Evolutionary conservation across 2,888 invertebrate species (phyloP), one percentile per base, ranked within the genome.

Genomic region (Chaitophorus viminalis): DNA sequence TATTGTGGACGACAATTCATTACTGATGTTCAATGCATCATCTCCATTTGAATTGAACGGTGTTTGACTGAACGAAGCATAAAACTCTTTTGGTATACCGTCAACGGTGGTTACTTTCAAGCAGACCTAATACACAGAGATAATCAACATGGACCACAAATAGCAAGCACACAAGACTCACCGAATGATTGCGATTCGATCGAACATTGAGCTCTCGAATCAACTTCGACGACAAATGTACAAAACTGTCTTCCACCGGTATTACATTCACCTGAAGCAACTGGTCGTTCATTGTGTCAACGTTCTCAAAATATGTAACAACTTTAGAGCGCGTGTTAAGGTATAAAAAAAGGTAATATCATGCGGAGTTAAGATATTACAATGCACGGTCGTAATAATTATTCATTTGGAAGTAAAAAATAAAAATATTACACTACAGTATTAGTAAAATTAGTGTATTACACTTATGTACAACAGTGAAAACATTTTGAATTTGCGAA

Each of bases 1-100:
- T 9, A 95, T 91, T 89, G 92, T 91, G 89, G 93, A 92, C 39
- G 94, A 94, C 91, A 94, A 94, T 74, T 93, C 91, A 0, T 94
- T 93, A 90, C 93, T 94, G 70, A 94, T 92, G 21, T 94, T 93
- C 89, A 95, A 91, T 60, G 91, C 91, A 39, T 93, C 92, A 75
- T 93, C 93, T 33, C 93, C 92, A 25, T 89, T 78, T 0, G 74
- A 74, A 70, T 88, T 86, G 29, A 33, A 75, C 2, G 90, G 88
- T 18, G 89, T 89, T 70, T 89, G 83, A 82, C 89, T 89, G 78
- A 89, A 90, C 3, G 90, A 90, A 14, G 89, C 90, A 83, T 88
- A 90, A 6, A 89, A 81, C 14, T 89, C 89, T 79, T 54, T 65
- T 54, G 11, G 46, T 87, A 88, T 36, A 89, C 76, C 72, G 75